These are phyloP conservation scores for Porites lobata DNA, from an alignment of 92 coral and sea anemone genomes.

Conservation along the genomic window DNA sequence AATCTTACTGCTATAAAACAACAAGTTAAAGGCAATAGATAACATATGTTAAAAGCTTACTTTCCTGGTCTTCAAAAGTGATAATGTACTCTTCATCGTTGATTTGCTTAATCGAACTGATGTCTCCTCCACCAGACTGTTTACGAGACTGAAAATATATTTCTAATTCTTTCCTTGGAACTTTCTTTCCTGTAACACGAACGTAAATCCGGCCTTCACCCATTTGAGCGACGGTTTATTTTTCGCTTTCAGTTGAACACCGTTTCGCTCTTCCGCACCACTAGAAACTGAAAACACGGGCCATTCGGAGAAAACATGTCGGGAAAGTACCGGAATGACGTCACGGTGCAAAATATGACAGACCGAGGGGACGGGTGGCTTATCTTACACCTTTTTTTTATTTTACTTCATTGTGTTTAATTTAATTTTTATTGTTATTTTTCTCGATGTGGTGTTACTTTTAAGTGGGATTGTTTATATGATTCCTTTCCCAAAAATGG, in stretches of 20 bases:
- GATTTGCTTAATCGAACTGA: conserved; percentile 10
- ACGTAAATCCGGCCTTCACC: conserved; percentile 10
- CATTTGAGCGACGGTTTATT: background rate
- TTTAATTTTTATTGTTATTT: background rate
- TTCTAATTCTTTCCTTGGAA: conserved; percentile 34
- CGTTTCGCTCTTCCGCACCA: background rate
- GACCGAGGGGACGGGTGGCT: background rate
- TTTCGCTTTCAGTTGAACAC: background rate
- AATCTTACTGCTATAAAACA: too few species aligned
- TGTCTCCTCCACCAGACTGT: conserved; percentile 72
- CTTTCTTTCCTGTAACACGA: conserved; percentile 22
- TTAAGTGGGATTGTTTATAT: too few species aligned
- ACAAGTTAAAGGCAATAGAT: background rate
- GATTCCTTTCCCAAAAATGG: background rate
- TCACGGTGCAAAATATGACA: background rate
- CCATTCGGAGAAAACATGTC: background rate
- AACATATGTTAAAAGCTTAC: background rate
- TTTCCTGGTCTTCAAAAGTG: conserved; percentile 31
- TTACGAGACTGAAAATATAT: conserved; percentile 48
- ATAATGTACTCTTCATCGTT: conserved; percentile 48
- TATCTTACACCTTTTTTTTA: too few species aligned
- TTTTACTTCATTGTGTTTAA: background rate
- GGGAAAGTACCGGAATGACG: conserved; percentile 12
- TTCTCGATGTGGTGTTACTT: background rate
- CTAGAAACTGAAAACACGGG: conserved; percentile 8